A percentile compares a stretch with the other conserved stretches of the same genome.
Conservation (phyloP, 1,140 invertebrate genomes). For the Mya arenaria region DNA sequence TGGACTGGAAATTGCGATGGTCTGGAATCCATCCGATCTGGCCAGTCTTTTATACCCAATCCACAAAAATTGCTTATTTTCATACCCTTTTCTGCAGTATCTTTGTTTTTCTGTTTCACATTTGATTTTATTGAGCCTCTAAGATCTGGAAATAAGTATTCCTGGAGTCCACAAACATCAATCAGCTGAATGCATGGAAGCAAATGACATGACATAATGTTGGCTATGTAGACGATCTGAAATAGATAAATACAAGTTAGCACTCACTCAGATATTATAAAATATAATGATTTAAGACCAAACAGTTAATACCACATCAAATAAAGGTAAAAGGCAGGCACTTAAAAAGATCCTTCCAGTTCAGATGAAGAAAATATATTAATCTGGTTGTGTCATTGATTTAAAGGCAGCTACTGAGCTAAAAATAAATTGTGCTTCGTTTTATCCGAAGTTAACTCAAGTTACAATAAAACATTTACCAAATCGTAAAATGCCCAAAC, state of each 20-base stretch:
- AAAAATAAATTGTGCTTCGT: not conserved
- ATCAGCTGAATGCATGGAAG: conserved; percentile 69
- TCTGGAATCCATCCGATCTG: not conserved
- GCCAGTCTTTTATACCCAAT: not conserved
- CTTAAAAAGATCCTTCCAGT: not conserved
- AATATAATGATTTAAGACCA: too few species aligned
- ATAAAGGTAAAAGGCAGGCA: not conserved
- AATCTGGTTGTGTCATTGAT: not conserved
- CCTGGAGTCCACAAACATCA: conserved; percentile 66
- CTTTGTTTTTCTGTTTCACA: not conserved
- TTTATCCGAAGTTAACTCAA: too few species aligned
- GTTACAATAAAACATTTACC: too few species aligned
- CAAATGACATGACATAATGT: conserved; percentile 77
- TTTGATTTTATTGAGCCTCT: conserved; percentile 56
- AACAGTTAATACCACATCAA: not conserved
- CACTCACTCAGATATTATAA: not conserved
- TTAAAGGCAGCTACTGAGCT: not conserved
- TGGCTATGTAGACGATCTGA: not conserved
- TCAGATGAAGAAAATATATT: not conserved
- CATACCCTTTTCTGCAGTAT: not conserved
- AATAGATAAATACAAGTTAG: not conserved
- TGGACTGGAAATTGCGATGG: not conserved
- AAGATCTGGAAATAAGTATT: conserved; percentile 70
- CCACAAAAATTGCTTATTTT: not conserved
- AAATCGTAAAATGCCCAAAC: too few species aligned